A percentile compares a stretch with the other conserved stretches of the same genome.
Conservation (phyloP, 2,888 invertebrate species). For the Rugalucina vietnamica region DNA sequence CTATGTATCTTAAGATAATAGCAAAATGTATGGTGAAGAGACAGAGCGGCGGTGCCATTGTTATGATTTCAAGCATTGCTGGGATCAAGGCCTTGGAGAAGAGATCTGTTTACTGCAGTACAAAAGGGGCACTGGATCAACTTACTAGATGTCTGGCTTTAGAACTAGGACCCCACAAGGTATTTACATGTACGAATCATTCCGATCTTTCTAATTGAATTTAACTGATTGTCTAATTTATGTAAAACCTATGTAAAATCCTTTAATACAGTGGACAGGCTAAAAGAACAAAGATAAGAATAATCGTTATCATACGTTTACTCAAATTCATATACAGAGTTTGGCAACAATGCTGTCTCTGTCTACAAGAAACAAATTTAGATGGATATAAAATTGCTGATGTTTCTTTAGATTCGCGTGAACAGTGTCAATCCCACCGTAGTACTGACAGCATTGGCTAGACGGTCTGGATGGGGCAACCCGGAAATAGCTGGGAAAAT, state of each 20-base stretch:
- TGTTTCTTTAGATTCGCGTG: not conserved
- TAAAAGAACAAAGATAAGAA: no score
- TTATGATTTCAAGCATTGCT: not conserved
- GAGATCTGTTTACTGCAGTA: not conserved
- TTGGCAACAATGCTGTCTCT: no score
- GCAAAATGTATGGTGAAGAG: not conserved
- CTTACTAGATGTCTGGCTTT: not conserved
- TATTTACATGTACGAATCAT: no score
- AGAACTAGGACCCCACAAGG: not conserved
- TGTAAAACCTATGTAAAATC: no score
- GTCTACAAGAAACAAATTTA: no score
- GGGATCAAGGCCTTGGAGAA: not conserved
- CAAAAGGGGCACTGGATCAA: not conserved
- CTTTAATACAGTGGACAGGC: no score
- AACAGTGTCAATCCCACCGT: constrained; percentile 1
- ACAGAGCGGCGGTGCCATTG: not conserved
- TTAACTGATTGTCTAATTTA: no score
- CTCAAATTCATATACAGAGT: no score
- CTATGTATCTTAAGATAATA: no score
- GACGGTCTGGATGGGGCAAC: not conserved
- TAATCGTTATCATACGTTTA: no score
- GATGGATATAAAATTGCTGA: no score
- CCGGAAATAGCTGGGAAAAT: not conserved
- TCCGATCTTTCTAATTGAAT: no score
- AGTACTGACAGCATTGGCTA: not conserved